Percentiles rank a stretch among this genome's conserved stretches.
phyloP scores from a whole-genome alignment of 1,140 invertebrate genomes.

The Anoplolepis gracilipes region DNA sequence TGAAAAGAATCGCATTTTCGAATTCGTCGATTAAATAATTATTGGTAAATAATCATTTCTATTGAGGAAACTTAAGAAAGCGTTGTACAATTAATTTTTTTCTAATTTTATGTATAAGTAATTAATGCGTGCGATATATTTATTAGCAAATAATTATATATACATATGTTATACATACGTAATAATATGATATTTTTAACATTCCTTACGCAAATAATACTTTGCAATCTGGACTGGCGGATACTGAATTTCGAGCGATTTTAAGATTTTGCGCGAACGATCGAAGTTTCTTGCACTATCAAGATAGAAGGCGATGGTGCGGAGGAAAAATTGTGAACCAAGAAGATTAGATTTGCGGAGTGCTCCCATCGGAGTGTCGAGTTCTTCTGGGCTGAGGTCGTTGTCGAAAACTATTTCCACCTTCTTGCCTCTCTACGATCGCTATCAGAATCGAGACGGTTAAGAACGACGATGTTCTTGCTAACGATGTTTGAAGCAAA shows the following conservation, averaged over 20 bases:
- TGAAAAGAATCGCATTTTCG: background rate
- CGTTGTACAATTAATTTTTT: background rate
- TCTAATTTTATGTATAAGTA: background rate
- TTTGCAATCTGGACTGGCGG: background rate
- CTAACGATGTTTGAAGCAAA: conserved; percentile 36
- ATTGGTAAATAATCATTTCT: background rate
- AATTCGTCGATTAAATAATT: background rate
- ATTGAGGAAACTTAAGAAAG: background rate
- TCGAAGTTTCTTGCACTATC: conserved; percentile 44
- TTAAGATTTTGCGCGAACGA: conserved; percentile 36
- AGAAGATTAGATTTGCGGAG: conserved; percentile 67
- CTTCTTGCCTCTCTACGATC: conserved; percentile 41
- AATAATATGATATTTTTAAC: background rate
- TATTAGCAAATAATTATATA: background rate
- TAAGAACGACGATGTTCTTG: conserved; percentile 55
- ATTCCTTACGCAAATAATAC: background rate
- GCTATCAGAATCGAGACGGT: conserved; percentile 51
- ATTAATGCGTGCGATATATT: background rate
- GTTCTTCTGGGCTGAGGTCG: conserved; percentile 53
- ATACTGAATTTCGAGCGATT: conserved; percentile 25
- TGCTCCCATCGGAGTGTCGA: conserved; percentile 38
- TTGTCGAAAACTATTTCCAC: conserved; percentile 55
- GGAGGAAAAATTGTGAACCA: conserved; percentile 48
- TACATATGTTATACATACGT: too few species aligned
- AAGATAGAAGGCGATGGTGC: conserved; percentile 19